Evolutionary conservation across 2,888 invertebrate genomes (phyloP).

Genomic region (Eremobia ochroleuca): DNA sequence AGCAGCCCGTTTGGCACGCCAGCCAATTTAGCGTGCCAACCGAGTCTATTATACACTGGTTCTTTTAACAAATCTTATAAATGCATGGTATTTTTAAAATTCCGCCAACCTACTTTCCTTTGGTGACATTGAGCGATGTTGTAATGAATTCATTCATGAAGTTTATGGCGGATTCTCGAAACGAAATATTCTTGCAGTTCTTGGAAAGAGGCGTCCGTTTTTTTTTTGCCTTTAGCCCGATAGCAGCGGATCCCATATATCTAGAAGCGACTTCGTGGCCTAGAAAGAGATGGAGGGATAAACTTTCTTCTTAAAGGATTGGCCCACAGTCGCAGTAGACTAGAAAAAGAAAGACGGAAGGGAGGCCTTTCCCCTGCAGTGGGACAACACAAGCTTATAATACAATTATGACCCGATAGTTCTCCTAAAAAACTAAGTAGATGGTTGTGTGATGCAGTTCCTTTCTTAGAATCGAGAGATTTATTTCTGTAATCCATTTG

Average conservation of each 20-base stretch:
- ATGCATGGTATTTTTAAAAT: slow-evolving; percentile 56
- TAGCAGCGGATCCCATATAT: background rate
- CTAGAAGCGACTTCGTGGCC: no score
- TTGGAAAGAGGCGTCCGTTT: background rate
- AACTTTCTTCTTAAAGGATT: no score
- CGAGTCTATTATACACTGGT: slow-evolving; percentile 48
- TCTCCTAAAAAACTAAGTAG: background rate
- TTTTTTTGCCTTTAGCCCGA: background rate
- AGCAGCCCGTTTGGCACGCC: slow-evolving; percentile 55
- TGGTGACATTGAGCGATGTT: slow-evolving; percentile 43
- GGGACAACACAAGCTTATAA: no score
- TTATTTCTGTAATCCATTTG: background rate
- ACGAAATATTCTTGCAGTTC: background rate
- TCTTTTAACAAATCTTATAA: slow-evolving; percentile 57
- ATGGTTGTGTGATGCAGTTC: background rate
- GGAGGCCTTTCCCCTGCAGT: no score
- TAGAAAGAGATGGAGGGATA: no score
- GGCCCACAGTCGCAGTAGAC: no score
- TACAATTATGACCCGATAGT: no score
- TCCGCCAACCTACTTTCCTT: slow-evolving; percentile 43
- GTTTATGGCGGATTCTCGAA: slow-evolving; percentile 7
- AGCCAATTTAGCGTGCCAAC: slow-evolving; percentile 55
- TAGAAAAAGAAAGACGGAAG: no score
- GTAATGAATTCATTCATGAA: slow-evolving; percentile 49
- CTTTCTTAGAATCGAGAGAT: background rate